Conservation (phyloP, 2,888 invertebrate species). For the Tuta absoluta region DNA sequence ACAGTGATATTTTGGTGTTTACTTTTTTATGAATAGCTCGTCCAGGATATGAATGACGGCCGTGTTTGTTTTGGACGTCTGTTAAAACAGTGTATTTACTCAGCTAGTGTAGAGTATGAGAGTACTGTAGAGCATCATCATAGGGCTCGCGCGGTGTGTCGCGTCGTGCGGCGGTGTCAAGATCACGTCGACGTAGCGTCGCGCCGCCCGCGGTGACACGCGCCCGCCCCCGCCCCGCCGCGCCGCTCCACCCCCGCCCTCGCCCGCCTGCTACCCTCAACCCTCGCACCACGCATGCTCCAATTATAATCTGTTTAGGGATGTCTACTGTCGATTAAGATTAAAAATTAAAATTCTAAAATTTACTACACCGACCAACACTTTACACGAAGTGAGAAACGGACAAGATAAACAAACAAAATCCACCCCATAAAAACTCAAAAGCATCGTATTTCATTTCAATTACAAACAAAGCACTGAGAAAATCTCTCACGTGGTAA, state of each 20-base stretch:
- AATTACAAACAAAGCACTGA: slow-evolving; percentile 35
- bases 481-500: slow-evolving; percentile 42
- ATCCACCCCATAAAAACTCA: background rate
- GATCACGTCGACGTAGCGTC: slow-evolving; percentile 66
- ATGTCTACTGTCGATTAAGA: slow-evolving; percentile 75
- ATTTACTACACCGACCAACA: background rate
- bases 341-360: slow-evolving; percentile 27
- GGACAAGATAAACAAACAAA: background rate
- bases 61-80: slow-evolving; percentile 41
- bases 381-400: background rate
- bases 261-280: slow-evolving; percentile 58
- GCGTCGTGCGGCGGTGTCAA: slow-evolving; percentile 64
- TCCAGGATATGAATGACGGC: slow-evolving; percentile 27
- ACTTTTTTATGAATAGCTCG: slow-evolving; percentile 14
- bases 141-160: slow-evolving; percentile 58
- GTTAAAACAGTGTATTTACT: slow-evolving; percentile 51
- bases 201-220: slow-evolving; percentile 65
- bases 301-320: slow-evolving; percentile 81
- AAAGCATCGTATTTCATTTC: slow-evolving; percentile 29
- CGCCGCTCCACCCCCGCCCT: slow-evolving; percentile 42
- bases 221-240: slow-evolving; percentile 51
- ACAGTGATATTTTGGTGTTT: slow-evolving; percentile 15
- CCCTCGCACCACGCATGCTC: slow-evolving; percentile 80
- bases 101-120: slow-evolving; percentile 44
- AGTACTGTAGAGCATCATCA: slow-evolving; percentile 49